A percentile compares a stretch with the other conserved stretches of the same genome.
Evolutionary conservation across 2,888 invertebrate genomes (phyloP).

Genomic region (Vesta saturnalis): DNA sequence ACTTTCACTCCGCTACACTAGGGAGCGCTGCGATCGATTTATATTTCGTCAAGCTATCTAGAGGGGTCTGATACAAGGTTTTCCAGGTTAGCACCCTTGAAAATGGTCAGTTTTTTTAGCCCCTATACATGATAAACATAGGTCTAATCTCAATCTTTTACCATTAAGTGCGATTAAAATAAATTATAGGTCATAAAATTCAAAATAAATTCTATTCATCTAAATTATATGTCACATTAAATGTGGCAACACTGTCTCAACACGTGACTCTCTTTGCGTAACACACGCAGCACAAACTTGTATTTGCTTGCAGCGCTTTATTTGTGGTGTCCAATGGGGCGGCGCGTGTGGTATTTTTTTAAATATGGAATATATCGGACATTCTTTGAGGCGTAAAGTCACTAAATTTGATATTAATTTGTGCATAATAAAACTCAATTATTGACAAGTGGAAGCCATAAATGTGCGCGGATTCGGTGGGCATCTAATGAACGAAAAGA

Average conservation of each 20-base stretch:
- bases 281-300: no score
- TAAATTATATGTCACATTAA: no score
- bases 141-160: not conserved
- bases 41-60: no score
- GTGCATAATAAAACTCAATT: not conserved
- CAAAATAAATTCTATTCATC: no score
- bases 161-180: not conserved
- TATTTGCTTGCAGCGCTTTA: no score
- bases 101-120: not conserved
- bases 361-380: not conserved
- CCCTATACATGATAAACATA: not conserved
- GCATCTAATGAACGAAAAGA: not conserved
- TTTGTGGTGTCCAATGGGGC: not conserved
- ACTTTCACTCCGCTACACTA: no score
- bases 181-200: not conserved
- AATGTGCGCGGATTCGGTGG: not conserved
- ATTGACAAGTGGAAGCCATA: not conserved
- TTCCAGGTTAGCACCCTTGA: not conserved
- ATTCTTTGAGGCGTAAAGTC: not conserved
- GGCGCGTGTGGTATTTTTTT: not conserved
- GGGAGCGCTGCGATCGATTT: no score
- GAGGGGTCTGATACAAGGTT: no score
- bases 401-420: not conserved
- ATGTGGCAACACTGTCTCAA: no score
- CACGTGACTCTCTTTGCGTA: no score